Percentiles rank a stretch among this genome's conserved stretches.
Conservation (phyloP, 2,797 vertebrate species). For the Galago senegalensis region DNA sequence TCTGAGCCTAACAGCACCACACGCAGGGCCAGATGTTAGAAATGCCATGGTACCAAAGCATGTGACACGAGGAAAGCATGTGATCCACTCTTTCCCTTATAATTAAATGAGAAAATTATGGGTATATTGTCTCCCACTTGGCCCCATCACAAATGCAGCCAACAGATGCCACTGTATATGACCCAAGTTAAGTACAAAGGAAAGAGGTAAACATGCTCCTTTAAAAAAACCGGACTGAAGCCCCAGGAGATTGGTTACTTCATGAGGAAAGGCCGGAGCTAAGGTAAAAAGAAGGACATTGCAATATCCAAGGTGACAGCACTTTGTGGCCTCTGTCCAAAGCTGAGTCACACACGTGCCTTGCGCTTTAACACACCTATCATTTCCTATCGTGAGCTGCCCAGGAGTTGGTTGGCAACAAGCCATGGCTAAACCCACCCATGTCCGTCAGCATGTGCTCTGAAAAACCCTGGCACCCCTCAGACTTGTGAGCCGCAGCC, state of each 20-base stretch:
- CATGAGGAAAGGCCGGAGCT: slow-evolving; percentile 10
- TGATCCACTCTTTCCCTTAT: slow-evolving; percentile 59
- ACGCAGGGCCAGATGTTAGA: slow-evolving; percentile 55
- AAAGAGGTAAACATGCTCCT: background rate
- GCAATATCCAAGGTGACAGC: background rate
- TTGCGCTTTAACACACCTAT: slow-evolving; percentile 29
- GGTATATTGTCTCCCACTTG: slow-evolving; percentile 27
- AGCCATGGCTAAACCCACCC: background rate
- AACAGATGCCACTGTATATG: slow-evolving; percentile 65
- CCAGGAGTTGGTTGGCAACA: background rate
- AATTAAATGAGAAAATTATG: slow-evolving; percentile 68
- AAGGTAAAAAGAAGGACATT: background rate
- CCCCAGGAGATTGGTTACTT: background rate
- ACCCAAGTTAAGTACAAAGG: slow-evolving; percentile 37
- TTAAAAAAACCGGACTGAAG: background rate
- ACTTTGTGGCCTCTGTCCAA: slow-evolving; percentile 34
- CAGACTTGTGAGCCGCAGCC: slow-evolving; percentile 46
- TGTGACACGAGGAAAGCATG: background rate
- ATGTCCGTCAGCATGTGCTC: background rate
- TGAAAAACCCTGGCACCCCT: background rate
- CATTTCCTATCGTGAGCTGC: slow-evolving; percentile 14
- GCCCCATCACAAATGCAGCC: slow-evolving; percentile 61
- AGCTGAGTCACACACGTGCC: background rate
- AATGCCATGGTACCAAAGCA: slow-evolving; percentile 33
- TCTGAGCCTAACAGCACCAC: slow-evolving; percentile 31